These are phyloP conservation scores for Scaptomyza montana DNA, from an alignment of 1,140 invertebrate genomes.

Conservation along the genomic window DNA sequence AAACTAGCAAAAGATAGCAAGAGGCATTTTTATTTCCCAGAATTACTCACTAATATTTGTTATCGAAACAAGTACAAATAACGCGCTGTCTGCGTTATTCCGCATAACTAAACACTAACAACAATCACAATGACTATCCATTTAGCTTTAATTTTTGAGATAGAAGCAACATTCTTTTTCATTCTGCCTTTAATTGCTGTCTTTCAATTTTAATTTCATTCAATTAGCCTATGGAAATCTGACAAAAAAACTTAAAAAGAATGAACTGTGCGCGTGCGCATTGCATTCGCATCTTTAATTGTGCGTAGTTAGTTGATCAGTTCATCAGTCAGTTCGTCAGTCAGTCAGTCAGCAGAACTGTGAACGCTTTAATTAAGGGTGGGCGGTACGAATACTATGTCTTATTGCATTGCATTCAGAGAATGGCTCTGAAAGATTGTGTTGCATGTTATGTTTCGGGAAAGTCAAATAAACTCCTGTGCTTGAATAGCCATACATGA, in stretches of 20 bases:
- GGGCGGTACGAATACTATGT: constrained; percentile 60
- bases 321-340: constrained; percentile 8
- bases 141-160: constrained; percentile 21
- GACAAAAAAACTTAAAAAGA: constrained; percentile 39
- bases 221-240: constrained; percentile 76
- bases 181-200: constrained; percentile 42
- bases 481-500: not conserved
- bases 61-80: constrained; percentile 37
- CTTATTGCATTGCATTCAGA: constrained; percentile 68
- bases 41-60: constrained; percentile 25
- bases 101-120: not conserved
- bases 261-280: constrained; percentile 45
- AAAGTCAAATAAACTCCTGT: not conserved
- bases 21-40: constrained; percentile 19
- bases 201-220: constrained; percentile 77
- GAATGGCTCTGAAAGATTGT: not conserved
- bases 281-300: constrained; percentile 54
- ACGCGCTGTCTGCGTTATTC: constrained; percentile 26
- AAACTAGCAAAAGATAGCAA: constrained; percentile 6
- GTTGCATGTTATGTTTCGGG: not conserved
- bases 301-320: constrained; percentile 24
- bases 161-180: constrained; percentile 38
- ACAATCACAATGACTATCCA: constrained; percentile 34
- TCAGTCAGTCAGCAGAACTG: not conserved
- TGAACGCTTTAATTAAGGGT: constrained; percentile 62